Percentiles rank a stretch among this genome's conserved stretches.
Conservation (phyloP, 2,888 invertebrate genomes). For the Trachelus tabidus region DNA sequence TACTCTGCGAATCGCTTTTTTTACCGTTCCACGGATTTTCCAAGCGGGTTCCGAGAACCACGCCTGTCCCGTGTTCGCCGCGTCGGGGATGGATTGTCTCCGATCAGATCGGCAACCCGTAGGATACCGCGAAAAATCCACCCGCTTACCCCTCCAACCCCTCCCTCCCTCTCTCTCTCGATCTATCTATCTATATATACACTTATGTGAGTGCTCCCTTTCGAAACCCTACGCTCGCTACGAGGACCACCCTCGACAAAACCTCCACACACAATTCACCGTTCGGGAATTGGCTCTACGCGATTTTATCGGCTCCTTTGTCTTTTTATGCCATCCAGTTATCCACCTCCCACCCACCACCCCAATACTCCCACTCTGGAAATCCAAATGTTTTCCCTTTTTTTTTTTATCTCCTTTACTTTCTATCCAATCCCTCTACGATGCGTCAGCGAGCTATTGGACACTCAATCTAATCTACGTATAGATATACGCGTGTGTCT, state of each 20-base stretch:
- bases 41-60: slow-evolving; percentile 38
- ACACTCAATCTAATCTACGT: too few species aligned
- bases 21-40: slow-evolving; percentile 29
- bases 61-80: slow-evolving; percentile 49
- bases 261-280: slow-evolving; percentile 13
- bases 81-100: slow-evolving; percentile 49
- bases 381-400: neutral
- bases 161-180: too few species aligned
- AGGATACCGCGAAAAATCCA: slow-evolving; percentile 37
- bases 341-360: neutral
- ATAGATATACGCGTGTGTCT: too few species aligned
- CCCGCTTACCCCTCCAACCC: neutral
- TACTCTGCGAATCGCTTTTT: slow-evolving; percentile 18
- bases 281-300: slow-evolving; percentile 19
- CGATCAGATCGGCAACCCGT: slow-evolving; percentile 36
- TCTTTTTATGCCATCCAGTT: slow-evolving; percentile 21
- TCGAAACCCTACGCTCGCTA: too few species aligned
- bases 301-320: slow-evolving; percentile 27
- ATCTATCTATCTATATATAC: too few species aligned
- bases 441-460: too few species aligned
- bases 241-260: slow-evolving; percentile 3
- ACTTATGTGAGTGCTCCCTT: too few species aligned
- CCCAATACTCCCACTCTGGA: too few species aligned
- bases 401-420: slow-evolving; percentile 9
- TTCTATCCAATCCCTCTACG: neutral